phyloP scores from a whole-genome alignment of 2,797 vertebrate genomes.

The Thamnophis elegans region DNA sequence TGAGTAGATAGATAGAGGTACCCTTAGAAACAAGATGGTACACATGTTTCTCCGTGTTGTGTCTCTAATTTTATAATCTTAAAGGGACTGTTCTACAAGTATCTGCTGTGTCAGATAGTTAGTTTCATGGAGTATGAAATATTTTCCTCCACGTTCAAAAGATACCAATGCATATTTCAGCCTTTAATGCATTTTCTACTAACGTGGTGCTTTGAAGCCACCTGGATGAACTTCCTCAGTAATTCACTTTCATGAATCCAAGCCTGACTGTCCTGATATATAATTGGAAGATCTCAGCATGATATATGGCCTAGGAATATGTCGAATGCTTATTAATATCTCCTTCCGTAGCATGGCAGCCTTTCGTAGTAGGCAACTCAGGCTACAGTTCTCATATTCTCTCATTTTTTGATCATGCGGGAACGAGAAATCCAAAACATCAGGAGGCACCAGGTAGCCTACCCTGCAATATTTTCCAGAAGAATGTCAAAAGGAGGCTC shows the following conservation, averaged over 20 bases:
- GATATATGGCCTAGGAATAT: not conserved
- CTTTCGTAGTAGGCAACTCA: not conserved
- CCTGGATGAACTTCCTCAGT: not conserved
- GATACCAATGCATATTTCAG: slow-evolving; percentile 13
- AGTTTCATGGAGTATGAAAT: not conserved
- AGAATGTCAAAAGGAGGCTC: not conserved
- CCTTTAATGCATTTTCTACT: slow-evolving; percentile 19
- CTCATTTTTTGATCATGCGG: not conserved
- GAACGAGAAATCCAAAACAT: not conserved
- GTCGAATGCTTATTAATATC: slow-evolving; percentile 7
- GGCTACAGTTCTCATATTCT: not conserved
- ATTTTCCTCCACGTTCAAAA: not conserved
- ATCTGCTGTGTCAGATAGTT: not conserved
- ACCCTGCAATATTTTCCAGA: not conserved
- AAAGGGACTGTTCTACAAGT: not conserved
- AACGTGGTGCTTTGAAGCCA: slow-evolving; percentile 13
- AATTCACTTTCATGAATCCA: slow-evolving; percentile 26
- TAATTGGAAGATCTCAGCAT: slow-evolving; percentile 21
- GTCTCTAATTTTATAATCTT: not conserved
- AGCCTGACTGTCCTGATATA: not conserved
- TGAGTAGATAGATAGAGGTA: not conserved
- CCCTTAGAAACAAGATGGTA: not conserved
- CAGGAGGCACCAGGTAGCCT: not conserved
- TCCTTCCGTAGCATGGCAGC: not conserved
- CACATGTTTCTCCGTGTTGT: not conserved